Percentiles rank a stretch among this genome's conserved stretches.
These are phyloP conservation scores for Hypanus sabinus DNA, from an alignment of 2,113 vertebrate genomes.

Conservation along the genomic window DNA sequence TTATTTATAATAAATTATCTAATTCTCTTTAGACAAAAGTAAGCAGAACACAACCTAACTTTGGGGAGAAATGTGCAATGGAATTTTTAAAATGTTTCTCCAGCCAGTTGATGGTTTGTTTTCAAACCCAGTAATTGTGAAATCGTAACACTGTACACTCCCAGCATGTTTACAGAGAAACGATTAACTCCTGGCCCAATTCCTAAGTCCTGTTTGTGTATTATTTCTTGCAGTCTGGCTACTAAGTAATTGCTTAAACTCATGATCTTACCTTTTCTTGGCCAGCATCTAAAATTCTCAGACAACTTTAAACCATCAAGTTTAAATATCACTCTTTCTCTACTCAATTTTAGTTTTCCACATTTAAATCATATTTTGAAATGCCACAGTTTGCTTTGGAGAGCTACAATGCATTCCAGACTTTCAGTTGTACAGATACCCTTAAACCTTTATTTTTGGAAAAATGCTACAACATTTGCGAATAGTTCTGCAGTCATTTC, in stretches of 20 bases:
- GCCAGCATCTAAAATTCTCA: background rate
- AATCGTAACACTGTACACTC: background rate
- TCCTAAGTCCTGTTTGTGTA: constrained; percentile 23
- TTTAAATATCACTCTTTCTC: background rate
- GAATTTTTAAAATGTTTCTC: background rate
- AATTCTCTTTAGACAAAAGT: background rate
- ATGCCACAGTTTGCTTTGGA: constrained; percentile 25
- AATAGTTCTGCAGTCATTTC: background rate
- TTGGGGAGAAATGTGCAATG: background rate
- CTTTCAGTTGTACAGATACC: constrained; percentile 9
- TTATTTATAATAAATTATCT: background rate
- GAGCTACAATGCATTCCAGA: background rate
- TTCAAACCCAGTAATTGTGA: background rate
- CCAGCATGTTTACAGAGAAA: constrained; percentile 3
- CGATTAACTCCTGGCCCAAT: constrained; percentile 10
- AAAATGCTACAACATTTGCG: constrained; percentile 5
- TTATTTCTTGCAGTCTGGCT: constrained; percentile 29
- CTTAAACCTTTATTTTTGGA: constrained; percentile 6
- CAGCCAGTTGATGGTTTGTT: background rate
- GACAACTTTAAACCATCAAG: background rate
- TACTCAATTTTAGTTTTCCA: background rate
- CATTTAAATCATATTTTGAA: constrained; percentile 25
- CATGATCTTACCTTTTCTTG: background rate
- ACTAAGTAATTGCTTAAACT: constrained; percentile 26
- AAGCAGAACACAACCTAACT: background rate